These are phyloP conservation scores for Hoplodrina blanda DNA, from an alignment of 2,888 invertebrate genomes.

Conservation along the genomic window DNA sequence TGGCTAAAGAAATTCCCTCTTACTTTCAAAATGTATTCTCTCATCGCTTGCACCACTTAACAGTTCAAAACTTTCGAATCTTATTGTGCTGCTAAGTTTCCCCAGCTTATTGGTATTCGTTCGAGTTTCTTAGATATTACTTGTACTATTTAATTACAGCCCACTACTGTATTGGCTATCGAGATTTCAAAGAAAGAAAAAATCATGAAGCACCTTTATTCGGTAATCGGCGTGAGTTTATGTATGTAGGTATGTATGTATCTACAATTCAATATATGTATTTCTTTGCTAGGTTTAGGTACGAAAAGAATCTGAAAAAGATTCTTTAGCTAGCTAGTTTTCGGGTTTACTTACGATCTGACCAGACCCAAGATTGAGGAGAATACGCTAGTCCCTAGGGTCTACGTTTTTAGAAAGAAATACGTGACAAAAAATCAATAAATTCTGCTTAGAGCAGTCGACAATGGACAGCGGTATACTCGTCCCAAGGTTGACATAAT, in stretches of 20 bases:
- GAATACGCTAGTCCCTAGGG: background rate
- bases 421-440: conserved; percentile 3
- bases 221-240: too few relatives aligned
- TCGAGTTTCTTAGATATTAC: conserved; percentile 58
- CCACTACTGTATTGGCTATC: conserved; percentile 38
- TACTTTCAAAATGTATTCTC: conserved; percentile 4
- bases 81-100: conserved; percentile 69
- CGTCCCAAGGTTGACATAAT: background rate
- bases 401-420: background rate
- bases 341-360: too few relatives aligned
- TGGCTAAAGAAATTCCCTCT: too few relatives aligned
- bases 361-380: background rate
- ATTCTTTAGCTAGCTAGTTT: too few relatives aligned
- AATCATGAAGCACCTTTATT: background rate
- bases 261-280: too few relatives aligned
- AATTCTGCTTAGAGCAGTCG: background rate
- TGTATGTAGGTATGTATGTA: too few relatives aligned
- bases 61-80: conserved; percentile 70
- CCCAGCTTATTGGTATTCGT: conserved; percentile 72
- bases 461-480: background rate
- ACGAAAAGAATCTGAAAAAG: too few relatives aligned
- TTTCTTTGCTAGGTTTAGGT: too few relatives aligned
- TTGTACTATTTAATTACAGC: conserved; percentile 59
- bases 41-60: conserved; percentile 45
- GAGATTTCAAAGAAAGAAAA: conserved; percentile 5